These are phyloP conservation scores for Pogoniulus pusillus DNA, from an alignment of 2,797 vertebrate genomes.

Conservation along the genomic window DNA sequence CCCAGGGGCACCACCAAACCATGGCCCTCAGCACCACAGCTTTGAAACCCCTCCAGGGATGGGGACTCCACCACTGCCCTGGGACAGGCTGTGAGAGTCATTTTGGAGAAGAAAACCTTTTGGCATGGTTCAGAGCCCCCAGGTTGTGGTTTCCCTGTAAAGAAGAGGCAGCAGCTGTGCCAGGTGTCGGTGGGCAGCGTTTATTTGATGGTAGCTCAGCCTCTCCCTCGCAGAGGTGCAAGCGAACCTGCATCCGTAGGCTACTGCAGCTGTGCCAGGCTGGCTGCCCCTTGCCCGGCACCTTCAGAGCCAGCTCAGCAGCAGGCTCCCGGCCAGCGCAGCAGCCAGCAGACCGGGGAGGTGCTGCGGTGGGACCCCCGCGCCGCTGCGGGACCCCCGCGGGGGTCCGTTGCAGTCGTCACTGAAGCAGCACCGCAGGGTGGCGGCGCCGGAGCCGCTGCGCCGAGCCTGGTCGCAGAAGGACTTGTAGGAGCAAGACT, in stretches of 20 bases:
- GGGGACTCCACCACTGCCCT: no score
- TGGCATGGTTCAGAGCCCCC: not conserved
- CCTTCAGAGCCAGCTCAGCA: slow-evolving; percentile 66
- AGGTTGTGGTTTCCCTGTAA: not conserved
- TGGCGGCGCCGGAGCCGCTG: slow-evolving; percentile 70
- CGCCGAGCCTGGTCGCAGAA: slow-evolving; percentile 85
- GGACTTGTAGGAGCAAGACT: slow-evolving; percentile 86
- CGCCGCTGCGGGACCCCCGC: slow-evolving; percentile 51
- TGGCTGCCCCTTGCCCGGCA: not conserved
- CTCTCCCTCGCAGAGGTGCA: not conserved
- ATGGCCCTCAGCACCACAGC: no score
- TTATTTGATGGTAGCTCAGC: not conserved
- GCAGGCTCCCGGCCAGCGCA: slow-evolving; percentile 57
- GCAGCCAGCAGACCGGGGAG: slow-evolving; percentile 64
- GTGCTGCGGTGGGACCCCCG: not conserved
- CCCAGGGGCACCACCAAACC: no score
- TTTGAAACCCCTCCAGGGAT: no score
- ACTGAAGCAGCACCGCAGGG: slow-evolving; percentile 83
- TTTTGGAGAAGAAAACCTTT: not conserved
- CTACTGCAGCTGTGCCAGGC: not conserved
- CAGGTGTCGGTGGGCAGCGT: not conserved
- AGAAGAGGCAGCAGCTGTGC: not conserved
- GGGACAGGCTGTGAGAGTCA: no score
- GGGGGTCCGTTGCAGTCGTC: slow-evolving; percentile 86
- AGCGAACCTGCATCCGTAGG: not conserved